Percentiles rank a stretch among this genome's conserved stretches.
phyloP scores from a whole-genome alignment of 2,797 vertebrate genomes.

The Discoglossus pictus region DNA sequence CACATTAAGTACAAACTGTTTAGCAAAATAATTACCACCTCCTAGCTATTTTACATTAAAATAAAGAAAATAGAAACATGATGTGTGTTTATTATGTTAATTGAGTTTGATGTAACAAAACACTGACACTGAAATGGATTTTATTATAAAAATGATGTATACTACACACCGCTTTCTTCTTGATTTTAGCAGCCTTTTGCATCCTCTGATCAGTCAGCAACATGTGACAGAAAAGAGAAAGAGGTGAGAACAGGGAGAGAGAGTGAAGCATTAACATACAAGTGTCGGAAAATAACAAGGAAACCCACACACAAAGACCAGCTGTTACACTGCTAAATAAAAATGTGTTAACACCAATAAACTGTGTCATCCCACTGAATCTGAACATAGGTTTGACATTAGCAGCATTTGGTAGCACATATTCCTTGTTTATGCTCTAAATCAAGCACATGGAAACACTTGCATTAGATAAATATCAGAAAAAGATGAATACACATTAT shows the following conservation, averaged over 20 bases:
- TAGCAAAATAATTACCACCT: too few relatives aligned
- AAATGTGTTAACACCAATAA: conserved; percentile 1
- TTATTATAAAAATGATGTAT: conserved; percentile 59
- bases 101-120: too few relatives aligned
- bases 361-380: background rate
- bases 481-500: too few relatives aligned
- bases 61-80: too few relatives aligned
- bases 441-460: too few relatives aligned
- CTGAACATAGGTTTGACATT: conserved; percentile 16
- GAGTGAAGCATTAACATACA: conserved; percentile 35
- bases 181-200: conserved; percentile 99
- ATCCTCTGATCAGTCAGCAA: conserved; percentile 89
- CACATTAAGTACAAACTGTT: too few relatives aligned
- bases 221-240: conserved; percentile 59
- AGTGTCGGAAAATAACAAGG: conserved; percentile 8
- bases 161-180: conserved; percentile 99
- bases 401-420: background rate
- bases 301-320: conserved; percentile 19
- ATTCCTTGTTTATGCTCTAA: too few relatives aligned
- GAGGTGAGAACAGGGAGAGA: conserved; percentile 54
- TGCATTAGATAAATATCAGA: too few relatives aligned
- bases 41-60: too few relatives aligned
- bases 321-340: conserved; percentile 11
- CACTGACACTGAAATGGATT: conserved; percentile 3
- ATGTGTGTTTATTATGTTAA: too few relatives aligned